A percentile compares a stretch with the other conserved stretches of the same genome.
Conservation (phyloP, 1,140 invertebrate species). For the Alviniconcha marisindica region DNA sequence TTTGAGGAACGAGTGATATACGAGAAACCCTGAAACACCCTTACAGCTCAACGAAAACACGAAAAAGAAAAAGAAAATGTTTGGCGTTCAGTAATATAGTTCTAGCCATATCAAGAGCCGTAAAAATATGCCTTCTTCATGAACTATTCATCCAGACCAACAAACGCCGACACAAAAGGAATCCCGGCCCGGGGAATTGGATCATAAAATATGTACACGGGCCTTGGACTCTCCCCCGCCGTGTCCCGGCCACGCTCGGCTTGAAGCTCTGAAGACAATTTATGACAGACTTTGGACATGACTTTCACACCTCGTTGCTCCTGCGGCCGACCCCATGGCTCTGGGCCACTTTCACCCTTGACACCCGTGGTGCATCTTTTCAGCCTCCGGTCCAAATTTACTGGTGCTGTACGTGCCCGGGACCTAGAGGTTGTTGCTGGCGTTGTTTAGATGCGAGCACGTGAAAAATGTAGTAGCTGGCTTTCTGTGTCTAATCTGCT, state of each 20-base stretch:
- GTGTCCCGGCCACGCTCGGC: neutral
- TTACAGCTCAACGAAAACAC: too few relatives aligned
- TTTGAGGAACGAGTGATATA: too few relatives aligned
- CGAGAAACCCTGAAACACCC: too few relatives aligned
- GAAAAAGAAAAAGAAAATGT: too few relatives aligned
- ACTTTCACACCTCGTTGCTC: neutral
- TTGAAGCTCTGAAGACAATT: neutral
- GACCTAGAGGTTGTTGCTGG: too few relatives aligned
- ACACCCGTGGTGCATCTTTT: neutral
- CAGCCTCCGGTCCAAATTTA: neutral
- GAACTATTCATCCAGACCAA: neutral
- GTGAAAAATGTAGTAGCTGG: too few relatives aligned
- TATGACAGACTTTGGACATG: neutral
- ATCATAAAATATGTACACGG: constrained; percentile 6
- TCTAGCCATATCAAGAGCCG: too few relatives aligned
- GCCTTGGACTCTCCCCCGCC: neutral
- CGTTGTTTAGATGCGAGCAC: too few relatives aligned
- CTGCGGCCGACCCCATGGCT: neutral
- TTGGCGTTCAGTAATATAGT: too few relatives aligned
- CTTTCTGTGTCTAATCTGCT: too few relatives aligned
- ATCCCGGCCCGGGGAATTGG: neutral
- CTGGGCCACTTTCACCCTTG: neutral
- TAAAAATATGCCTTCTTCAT: neutral
- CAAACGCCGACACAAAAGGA: neutral
- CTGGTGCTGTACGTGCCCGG: too few relatives aligned